Evolutionary conservation across 1,140 invertebrate species (phyloP), one percentile per base, ranked within the genome.

Genomic region (Diabrotica undecimpunctata): DNA sequence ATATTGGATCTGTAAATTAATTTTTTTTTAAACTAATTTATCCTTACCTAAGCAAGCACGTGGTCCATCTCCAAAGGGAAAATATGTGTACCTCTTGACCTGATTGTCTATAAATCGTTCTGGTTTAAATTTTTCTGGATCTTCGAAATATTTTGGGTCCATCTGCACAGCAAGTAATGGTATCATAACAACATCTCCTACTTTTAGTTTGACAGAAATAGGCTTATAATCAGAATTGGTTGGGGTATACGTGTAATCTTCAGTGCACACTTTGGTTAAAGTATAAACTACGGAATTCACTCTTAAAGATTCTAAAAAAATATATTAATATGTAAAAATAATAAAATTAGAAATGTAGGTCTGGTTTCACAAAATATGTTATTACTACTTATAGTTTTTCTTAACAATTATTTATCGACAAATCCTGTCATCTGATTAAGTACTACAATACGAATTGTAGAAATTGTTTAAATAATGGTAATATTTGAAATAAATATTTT

Each of bases 61-160:
- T 5, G 13, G 62, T 50, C 62, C 62, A 7, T 56, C 55, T 25
- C 62, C 62, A 36, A 64, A 64, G 6, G 62, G 62, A 9, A 52
- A 11, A 51, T 52, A 64, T 3, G 50, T 50, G 6, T 36, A 41
- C 13, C 46, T 64, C 5, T 51, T 46, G 11, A 50, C 13, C 6
- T 35, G 35, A 50, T 14, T 51, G 7, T 13, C 39, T 9, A 55
- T 10, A 35, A 64, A 64, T 25, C 62, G 56, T n/a, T 64, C 62
- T 5, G 62, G 62, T 55, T 39, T 58, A 7, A 51, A 64, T 39
- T 64, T 57, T 0, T 58, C 54, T 0, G 54, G 54, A 7, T 12
- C n/a, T 2, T 36, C n/a, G 13, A 56, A 64, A 53, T 57, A 64
- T 51, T 64, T 64, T 6, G 54, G 54, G 25, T 64, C 62, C 6